Percentiles rank a stretch among this genome's conserved stretches.
phyloP scores from a whole-genome alignment of 2,888 invertebrate genomes.

The Pseudoips prasinana region DNA sequence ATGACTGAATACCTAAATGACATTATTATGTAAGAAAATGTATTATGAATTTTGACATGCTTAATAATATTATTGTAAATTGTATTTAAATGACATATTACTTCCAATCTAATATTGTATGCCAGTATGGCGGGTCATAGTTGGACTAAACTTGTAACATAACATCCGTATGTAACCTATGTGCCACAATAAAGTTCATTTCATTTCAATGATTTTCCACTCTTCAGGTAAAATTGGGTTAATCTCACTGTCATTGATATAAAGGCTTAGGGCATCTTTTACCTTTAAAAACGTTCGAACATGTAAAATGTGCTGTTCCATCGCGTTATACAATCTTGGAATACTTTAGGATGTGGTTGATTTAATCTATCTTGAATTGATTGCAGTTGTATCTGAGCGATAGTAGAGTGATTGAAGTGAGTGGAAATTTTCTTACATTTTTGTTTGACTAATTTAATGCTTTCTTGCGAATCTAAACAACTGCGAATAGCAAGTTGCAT shows the following conservation, averaged over 20 bases:
- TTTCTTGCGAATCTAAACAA: constrained; percentile 25
- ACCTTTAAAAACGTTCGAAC: constrained; percentile 14
- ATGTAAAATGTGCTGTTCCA: constrained; percentile 15
- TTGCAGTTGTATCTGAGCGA: constrained; percentile 28
- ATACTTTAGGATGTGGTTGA: constrained; percentile 15
- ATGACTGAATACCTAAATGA: no score
- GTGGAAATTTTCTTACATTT: constrained; percentile 32
- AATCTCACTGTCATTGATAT: constrained; percentile 15
- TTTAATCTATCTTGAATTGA: constrained; percentile 28
- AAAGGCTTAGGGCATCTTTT: constrained; percentile 14
- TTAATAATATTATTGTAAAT: no score
- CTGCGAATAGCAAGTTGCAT: constrained; percentile 26
- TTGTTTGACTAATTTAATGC: constrained; percentile 22
- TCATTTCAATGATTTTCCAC: constrained; percentile 26
- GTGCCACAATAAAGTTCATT: no score
- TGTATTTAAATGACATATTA: no score
- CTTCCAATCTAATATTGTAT: no score
- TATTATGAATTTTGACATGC: no score
- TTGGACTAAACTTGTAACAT: no score
- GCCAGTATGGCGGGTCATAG: no score
- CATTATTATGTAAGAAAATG: no score
- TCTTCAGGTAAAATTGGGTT: constrained; percentile 20
- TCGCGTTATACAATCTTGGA: constrained; percentile 19
- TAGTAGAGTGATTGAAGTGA: constrained; percentile 35
- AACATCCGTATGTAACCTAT: no score